Conservation (phyloP, 2,113 vertebrate species). For the Otis tarda region DNA sequence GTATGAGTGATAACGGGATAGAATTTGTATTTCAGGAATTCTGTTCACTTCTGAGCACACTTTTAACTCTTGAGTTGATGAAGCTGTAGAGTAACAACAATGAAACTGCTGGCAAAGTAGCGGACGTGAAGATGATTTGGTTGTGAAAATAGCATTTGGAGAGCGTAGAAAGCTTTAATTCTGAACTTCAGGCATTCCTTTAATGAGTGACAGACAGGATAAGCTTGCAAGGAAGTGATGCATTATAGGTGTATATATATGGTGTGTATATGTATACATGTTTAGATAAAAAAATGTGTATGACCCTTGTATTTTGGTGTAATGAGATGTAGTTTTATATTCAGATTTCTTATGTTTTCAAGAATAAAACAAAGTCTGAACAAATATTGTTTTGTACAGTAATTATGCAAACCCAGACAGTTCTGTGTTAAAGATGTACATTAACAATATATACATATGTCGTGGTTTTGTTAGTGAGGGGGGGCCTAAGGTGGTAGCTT, state of each 20-base stretch:
- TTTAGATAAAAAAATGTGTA: neutral
- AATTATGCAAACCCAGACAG: neutral
- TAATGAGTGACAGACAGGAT: neutral
- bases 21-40: conserved; percentile 12
- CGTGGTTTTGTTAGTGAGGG: too few species aligned
- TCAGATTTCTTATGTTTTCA: neutral
- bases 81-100: conserved; percentile 8
- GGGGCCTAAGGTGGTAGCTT: too few species aligned
- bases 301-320: neutral
- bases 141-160: neutral
- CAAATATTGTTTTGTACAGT: neutral
- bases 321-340: neutral
- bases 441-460: neutral
- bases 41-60: neutral
- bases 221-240: neutral
- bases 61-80: conserved; percentile 43
- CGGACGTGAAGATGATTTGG: neutral
- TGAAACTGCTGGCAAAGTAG: neutral
- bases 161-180: neutral
- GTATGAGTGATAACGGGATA: neutral
- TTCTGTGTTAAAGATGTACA: neutral
- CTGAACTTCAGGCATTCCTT: neutral
- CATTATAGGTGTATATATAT: neutral
- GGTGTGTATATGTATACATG: neutral
- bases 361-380: neutral